phyloP scores from a whole-genome alignment of 1,140 invertebrate genomes.

The Drosophila pruinosa region DNA sequence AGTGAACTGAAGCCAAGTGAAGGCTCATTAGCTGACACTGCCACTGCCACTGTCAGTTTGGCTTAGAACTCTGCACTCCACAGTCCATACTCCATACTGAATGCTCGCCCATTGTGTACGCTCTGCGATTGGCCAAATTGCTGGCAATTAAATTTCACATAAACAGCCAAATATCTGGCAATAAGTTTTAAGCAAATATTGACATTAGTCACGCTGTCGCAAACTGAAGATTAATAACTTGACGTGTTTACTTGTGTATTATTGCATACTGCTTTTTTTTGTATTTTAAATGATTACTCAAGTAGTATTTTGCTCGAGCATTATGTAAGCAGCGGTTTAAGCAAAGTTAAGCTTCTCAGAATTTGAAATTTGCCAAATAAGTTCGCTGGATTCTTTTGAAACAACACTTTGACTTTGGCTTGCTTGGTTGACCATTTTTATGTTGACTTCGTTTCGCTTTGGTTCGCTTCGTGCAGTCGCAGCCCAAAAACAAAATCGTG shows the following conservation, averaged over 20 bases:
- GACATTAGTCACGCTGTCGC: slow-evolving; percentile 67
- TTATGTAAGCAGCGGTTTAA: slow-evolving; percentile 31
- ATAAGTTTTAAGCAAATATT: slow-evolving; percentile 58
- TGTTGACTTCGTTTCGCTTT: slow-evolving; percentile 30
- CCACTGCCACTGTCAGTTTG: slow-evolving; percentile 43
- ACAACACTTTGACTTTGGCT: slow-evolving; percentile 37
- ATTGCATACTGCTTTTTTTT: slow-evolving; percentile 12
- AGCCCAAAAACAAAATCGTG: slow-evolving; percentile 73
- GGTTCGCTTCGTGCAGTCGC: slow-evolving; percentile 38
- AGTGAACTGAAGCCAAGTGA: slow-evolving; percentile 21
- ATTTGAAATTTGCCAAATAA: slow-evolving; percentile 21
- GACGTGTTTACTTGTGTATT: slow-evolving; percentile 20
- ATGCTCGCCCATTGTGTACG: slow-evolving; percentile 50
- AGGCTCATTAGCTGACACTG: slow-evolving; percentile 48
- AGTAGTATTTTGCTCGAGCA: slow-evolving; percentile 5
- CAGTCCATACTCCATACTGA: slow-evolving; percentile 29
- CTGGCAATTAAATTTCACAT: slow-evolving; percentile 60
- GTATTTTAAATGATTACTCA: neutral
- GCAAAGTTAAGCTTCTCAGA: slow-evolving; percentile 29
- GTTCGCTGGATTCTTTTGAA: slow-evolving; percentile 20
- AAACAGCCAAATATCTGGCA: slow-evolving; percentile 40
- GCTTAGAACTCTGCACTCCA: slow-evolving; percentile 35
- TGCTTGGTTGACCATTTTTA: slow-evolving; percentile 29
- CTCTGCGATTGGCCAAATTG: slow-evolving; percentile 36
- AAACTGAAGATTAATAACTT: slow-evolving; percentile 34